phyloP scores from a whole-genome alignment of 2,888 invertebrate genomes.

The Caenorhabditis sp. region DNA sequence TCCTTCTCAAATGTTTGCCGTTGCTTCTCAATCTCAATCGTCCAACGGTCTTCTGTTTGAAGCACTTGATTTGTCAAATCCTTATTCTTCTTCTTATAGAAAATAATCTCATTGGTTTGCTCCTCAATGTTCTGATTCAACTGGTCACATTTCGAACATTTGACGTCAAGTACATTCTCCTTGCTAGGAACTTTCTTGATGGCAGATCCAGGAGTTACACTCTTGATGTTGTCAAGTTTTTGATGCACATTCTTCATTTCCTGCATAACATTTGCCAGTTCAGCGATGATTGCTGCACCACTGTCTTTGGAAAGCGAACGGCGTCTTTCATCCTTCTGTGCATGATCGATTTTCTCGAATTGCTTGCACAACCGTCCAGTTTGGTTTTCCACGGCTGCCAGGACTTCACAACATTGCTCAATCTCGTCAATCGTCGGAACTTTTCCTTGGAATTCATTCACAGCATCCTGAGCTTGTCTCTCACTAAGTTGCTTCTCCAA shows the following conservation, averaged over 20 bases:
- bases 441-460: slow-evolving; percentile 70
- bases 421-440: slow-evolving; percentile 79
- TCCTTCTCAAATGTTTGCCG: slow-evolving; percentile 78
- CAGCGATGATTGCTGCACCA: slow-evolving; percentile 78
- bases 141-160: slow-evolving; percentile 71
- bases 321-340: slow-evolving; percentile 80
- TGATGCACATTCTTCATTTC: slow-evolving; percentile 79
- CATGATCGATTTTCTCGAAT: slow-evolving; percentile 80
- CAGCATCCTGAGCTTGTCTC: slow-evolving; percentile 63
- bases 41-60: slow-evolving; percentile 83
- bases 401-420: slow-evolving; percentile 80
- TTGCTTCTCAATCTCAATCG: slow-evolving; percentile 82
- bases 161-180: slow-evolving; percentile 51
- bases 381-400: slow-evolving; percentile 81
- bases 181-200: slow-evolving; percentile 46
- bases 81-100: slow-evolving; percentile 82
- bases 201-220: slow-evolving; percentile 32
- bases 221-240: slow-evolving; percentile 75
- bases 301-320: slow-evolving; percentile 80
- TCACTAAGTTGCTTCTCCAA: slow-evolving; percentile 79
- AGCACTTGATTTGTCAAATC: slow-evolving; percentile 82
- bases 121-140: slow-evolving; percentile 65
- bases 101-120: slow-evolving; percentile 71
- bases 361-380: slow-evolving; percentile 79
- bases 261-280: slow-evolving; percentile 80